Conservation (phyloP, 2,113 vertebrate genomes). For the Peromyscus californicus region DNA sequence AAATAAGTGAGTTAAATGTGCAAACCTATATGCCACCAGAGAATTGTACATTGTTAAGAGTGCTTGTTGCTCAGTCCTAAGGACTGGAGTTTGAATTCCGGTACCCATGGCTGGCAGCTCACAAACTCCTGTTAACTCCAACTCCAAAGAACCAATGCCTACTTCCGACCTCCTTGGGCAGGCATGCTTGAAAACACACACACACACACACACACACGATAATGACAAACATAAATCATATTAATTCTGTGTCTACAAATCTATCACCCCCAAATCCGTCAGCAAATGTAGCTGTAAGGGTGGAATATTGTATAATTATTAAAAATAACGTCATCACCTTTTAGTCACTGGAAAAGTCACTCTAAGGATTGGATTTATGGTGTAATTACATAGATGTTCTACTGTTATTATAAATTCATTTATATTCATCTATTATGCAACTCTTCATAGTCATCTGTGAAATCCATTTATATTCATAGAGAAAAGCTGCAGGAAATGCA, state of each 20-base stretch:
- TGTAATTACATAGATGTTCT: slow-evolving; percentile 22
- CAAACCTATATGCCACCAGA: neutral
- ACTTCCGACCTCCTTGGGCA: neutral
- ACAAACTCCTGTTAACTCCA: neutral
- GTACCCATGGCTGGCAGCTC: neutral
- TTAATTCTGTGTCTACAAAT: neutral
- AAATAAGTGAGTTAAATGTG: neutral
- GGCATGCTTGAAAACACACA: neutral
- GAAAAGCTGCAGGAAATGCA: slow-evolving; percentile 14
- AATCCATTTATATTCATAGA: slow-evolving; percentile 30
- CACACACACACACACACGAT: neutral
- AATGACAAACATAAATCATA: neutral
- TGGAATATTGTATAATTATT: slow-evolving; percentile 15
- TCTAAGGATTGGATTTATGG: slow-evolving; percentile 2
- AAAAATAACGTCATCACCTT: slow-evolving; percentile 38
- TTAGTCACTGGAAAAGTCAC: neutral
- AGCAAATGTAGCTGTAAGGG: neutral
- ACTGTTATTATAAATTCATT: neutral
- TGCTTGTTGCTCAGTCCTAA: neutral
- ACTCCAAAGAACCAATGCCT: too few relatives aligned
- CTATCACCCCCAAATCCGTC: slow-evolving; percentile 25
- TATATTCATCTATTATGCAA: slow-evolving; percentile 16
- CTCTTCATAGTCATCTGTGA: neutral
- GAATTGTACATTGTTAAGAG: neutral
- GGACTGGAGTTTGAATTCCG: neutral